phyloP scores from a whole-genome alignment of 2,113 vertebrate species.

The Manacus vitellinus region DNA sequence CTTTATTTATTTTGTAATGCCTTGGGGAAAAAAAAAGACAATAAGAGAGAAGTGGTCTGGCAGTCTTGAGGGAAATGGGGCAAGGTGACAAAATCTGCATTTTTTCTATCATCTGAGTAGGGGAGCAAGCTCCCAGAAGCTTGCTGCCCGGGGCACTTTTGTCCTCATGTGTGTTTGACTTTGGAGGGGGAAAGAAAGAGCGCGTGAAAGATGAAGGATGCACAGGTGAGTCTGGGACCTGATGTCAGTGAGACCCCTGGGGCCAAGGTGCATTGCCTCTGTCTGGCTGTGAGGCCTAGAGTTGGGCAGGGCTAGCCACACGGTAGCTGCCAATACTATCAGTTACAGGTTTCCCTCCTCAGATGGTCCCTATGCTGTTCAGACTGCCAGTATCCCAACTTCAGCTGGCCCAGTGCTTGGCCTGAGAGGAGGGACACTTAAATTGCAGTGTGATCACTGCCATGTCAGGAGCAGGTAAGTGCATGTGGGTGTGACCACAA shows the following conservation, averaged over 20 bases:
- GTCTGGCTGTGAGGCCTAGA: neutral
- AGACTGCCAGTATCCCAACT: neutral
- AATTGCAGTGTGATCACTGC: neutral
- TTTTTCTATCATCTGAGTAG: neutral
- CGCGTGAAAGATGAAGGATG: neutral
- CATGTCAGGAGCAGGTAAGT: neutral
- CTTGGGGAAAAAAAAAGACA: neutral
- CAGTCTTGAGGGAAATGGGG: neutral
- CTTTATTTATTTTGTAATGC: conserved; percentile 16
- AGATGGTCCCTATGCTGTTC: neutral
- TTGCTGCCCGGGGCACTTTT: neutral
- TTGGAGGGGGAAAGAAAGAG: neutral
- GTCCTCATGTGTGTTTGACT: neutral
- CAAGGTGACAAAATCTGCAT: neutral
- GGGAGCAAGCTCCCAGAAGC: neutral
- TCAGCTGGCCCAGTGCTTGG: accelerated
- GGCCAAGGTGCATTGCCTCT: neutral
- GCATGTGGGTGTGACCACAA: neutral
- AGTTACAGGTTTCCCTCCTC: neutral
- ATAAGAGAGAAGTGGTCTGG: neutral
- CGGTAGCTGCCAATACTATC: neutral
- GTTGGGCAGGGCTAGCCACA: neutral
- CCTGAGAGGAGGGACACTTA: neutral
- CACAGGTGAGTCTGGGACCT: accelerated
- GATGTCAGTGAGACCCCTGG: neutral